Conservation (phyloP, 2,797 vertebrate genomes). For the Zalophus californianus region DNA sequence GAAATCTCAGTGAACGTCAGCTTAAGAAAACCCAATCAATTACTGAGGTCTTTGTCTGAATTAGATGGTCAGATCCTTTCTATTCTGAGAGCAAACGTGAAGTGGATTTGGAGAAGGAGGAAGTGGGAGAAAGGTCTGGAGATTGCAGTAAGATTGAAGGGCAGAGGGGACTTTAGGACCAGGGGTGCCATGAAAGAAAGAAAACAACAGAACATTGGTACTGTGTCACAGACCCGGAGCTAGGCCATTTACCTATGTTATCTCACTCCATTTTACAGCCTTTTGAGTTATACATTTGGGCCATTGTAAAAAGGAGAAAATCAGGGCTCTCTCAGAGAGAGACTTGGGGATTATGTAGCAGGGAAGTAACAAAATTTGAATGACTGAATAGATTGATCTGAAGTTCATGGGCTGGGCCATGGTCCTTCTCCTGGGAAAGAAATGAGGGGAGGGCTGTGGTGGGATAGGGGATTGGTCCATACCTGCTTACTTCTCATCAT, state of each 20-base stretch:
- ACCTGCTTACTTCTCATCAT: neutral
- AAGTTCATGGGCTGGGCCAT: neutral
- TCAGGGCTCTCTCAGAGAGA: neutral
- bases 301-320: neutral
- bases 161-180: neutral
- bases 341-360: neutral
- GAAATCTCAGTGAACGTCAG: conserved; percentile 1
- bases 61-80: neutral
- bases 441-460: neutral
- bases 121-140: neutral
- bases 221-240: neutral
- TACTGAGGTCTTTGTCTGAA: conserved; percentile 2
- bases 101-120: neutral
- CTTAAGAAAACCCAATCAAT: neutral
- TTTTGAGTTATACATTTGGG: neutral
- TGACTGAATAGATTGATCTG: neutral
- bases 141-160: neutral
- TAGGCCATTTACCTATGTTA: neutral
- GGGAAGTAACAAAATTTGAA: neutral
- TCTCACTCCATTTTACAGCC: neutral
- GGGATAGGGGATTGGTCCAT: neutral
- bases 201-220: neutral
- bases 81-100: neutral
- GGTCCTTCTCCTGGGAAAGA: neutral
- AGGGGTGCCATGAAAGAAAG: neutral